Evolutionary conservation across 2,113 vertebrate species (phyloP), one percentile per base, ranked within the genome.

Genomic region (Scomber japonicus): DNA sequence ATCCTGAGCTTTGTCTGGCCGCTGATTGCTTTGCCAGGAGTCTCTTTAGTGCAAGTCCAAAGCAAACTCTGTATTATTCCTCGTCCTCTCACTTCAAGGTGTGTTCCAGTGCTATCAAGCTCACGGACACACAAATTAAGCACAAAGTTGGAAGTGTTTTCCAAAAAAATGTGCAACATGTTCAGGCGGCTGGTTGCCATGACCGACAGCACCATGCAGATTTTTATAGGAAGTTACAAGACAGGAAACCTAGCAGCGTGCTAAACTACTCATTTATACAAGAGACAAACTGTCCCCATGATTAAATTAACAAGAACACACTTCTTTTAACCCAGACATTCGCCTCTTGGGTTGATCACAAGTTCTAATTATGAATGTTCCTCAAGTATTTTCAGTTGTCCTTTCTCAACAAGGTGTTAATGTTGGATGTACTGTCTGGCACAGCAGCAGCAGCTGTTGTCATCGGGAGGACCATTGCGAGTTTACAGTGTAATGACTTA

Each of bases 341-440:
- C 5, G 11, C 73, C 59, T 64, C 45, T 64, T 17, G 48, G 50
- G 44, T 81, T 48, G n/a, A 69, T 49, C 40, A 4, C 62, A 15
- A 67, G 55, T 73, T 82, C 35, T 77, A 51, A 79, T 73, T 66
- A 53, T 89, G 88, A 91, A 91, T 91, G 89, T 93, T 64, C 51
- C 73, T 81, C 54, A 45, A 81, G 79, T 81, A 16, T 78, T 79
- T 80, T 82, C 69, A 78, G 82, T 76, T 75, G 80, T 86, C 63
- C 46, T 71, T 62, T 72, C 57, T 55, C 61, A 77, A 63, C 45
- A 55, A 75, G 77, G 71, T 78, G 74, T 83, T 66, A 19, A 21
- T 62, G 46, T 84, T 83, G 86, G 85, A 84, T 80, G 66, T 78
- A 77, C 35, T 44, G 78, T 78, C 60, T 67, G 84, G 57, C 59